These are phyloP conservation scores for Synanthedon vespiformis DNA, from an alignment of 2,888 invertebrate species.

Conservation along the genomic window DNA sequence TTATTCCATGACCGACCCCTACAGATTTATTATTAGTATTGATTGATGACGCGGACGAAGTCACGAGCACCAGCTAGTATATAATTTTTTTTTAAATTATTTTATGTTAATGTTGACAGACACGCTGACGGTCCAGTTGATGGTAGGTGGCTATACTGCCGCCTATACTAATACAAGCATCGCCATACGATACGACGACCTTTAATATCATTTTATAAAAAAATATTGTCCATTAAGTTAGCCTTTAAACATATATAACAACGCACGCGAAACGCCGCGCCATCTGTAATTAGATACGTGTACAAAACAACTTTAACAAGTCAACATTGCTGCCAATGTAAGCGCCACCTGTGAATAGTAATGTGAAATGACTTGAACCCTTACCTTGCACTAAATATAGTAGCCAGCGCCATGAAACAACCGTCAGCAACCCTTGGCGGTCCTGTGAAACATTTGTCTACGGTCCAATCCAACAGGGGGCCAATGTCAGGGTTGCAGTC, in stretches of 20 bases:
- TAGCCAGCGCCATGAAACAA: conserved; percentile 95
- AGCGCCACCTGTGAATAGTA: not conserved
- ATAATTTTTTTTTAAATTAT: no score
- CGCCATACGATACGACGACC: not conserved
- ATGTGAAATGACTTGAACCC: conserved; percentile 7
- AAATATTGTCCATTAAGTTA: not conserved
- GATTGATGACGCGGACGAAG: no score
- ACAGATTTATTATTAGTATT: no score
- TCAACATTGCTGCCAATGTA: not conserved
- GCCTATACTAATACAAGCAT: not conserved
- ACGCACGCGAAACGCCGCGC: not conserved
- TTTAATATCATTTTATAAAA: no score
- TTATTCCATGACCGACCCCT: no score
- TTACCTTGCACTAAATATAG: conserved; percentile 95
- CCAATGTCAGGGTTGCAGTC: conserved; percentile 96
- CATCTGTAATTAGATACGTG: not conserved
- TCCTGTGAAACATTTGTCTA: conserved; percentile 97
- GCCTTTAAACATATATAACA: not conserved
- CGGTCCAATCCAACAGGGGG: conserved; percentile 95
- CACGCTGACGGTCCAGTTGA: not conserved
- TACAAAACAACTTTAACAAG: not conserved
- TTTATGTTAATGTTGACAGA: not conserved
- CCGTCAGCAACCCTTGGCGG: conserved; percentile 92
- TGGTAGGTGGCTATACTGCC: not conserved
- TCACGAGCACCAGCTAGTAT: no score